Base-by-base conservation (phyloP, 2,888 invertebrate genomes). In the Pyrgus malvae region DNA sequence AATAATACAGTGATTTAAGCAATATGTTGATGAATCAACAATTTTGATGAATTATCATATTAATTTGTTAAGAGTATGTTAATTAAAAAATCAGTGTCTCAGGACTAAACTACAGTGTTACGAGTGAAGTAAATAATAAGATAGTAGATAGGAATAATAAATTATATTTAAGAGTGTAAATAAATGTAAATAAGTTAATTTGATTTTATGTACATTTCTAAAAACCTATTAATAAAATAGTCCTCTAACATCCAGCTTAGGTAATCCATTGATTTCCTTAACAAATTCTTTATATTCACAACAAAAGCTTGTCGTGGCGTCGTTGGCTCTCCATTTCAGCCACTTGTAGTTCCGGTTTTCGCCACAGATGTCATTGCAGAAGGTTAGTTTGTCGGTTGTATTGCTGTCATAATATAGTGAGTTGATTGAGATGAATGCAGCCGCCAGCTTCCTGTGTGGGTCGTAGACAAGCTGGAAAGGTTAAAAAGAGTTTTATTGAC, bases 241-340 rank as follows among this genome's bases (percentile, higher is more conserved):
- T 21, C 64, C 70, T 4, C 54, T 55, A 0, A 80, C 76, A 38
- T 73, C 54, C 1, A 79, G 57, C 0, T 57, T 49, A 0, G 78
- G 76, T 44, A 85, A 59, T 54, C 67, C 64, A 8, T 64, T 35
- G 1, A 84, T 60, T 31, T 58, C 57, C 0, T 58, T 25, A 0
- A 59, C 40, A 16, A 88, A 85, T 0, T 83, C 69, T 0, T 75
- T 31, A 48, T 86, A 90, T 14, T 66, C 66, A 11, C 89, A 90
- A 44, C 88, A 88, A 53, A 88, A 89, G 56, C 88, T 88, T 27
- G 74, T 74, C 0, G 85, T 82, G 0, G 76, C 84, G 19, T 88
- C 87, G 14, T 73, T 77, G 0, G 75, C 59, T 1, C 83, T 74
- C 89, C 89, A 89, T 50, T 31, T 72, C 12, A 90, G 53, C 89